phyloP scores from a whole-genome alignment of 1,140 invertebrate genomes.

The Zeugodacus cucurbitae region DNA sequence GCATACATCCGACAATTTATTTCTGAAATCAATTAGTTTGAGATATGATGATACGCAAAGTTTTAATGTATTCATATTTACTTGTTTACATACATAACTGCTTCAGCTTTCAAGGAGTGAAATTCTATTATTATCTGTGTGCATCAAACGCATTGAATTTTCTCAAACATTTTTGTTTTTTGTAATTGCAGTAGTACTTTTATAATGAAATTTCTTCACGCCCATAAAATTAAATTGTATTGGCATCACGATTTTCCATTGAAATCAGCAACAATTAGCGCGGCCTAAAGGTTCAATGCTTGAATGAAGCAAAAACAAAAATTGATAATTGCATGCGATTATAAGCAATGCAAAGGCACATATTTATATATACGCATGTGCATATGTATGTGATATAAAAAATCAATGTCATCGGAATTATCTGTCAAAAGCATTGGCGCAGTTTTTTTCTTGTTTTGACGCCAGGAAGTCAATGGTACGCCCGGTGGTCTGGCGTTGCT shows the following conservation, averaged over 20 bases:
- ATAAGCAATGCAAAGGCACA: too few species aligned
- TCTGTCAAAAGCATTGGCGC: neutral
- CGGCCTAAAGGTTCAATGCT: neutral
- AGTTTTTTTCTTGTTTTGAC: neutral
- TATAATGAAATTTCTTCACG: neutral
- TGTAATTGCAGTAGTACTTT: neutral
- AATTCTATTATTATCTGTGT: neutral
- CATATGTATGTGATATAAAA: neutral
- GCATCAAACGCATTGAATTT: neutral
- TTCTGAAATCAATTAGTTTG: too few species aligned
- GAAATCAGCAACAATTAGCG: neutral
- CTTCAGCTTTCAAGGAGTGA: neutral
- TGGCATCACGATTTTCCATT: neutral
- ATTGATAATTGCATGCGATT: neutral
- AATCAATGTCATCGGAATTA: neutral
- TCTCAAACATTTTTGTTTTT: neutral
- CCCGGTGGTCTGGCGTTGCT: neutral
- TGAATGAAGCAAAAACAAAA: neutral
- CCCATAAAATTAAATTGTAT: neutral
- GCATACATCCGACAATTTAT: too few species aligned
- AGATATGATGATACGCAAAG: too few species aligned
- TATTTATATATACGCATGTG: neutral
- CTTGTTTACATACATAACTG: neutral
- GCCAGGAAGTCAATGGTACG: constrained; percentile 14
- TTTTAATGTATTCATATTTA: too few species aligned